phyloP scores from a whole-genome alignment of 2,888 invertebrate genomes.

The Neocrepidodera transversa region DNA sequence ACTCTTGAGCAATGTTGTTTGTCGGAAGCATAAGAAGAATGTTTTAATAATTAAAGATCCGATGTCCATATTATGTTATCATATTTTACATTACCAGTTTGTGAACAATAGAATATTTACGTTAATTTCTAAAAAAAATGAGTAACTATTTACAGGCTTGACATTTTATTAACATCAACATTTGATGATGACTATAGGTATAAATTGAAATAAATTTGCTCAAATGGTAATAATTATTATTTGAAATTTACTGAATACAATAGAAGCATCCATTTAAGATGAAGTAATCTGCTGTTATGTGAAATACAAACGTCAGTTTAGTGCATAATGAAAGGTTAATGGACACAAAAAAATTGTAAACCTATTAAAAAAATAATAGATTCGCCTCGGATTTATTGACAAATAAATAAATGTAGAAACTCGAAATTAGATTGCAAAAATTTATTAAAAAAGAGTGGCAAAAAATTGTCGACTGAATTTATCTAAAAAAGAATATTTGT shows the following conservation, averaged over 20 bases:
- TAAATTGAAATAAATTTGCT: background rate
- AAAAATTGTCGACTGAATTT: too few relatives aligned
- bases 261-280: background rate
- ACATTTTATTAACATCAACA: constrained; percentile 6
- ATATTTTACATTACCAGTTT: background rate
- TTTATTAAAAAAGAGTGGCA: too few relatives aligned
- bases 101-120: background rate
- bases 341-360: too few relatives aligned
- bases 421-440: too few relatives aligned
- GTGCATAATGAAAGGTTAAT: too few relatives aligned
- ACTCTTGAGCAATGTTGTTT: background rate
- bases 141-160: background rate
- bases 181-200: background rate
- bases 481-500: too few relatives aligned
- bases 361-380: too few relatives aligned
- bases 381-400: too few relatives aligned
- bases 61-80: background rate
- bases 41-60: background rate
- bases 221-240: constrained; percentile 1
- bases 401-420: too few relatives aligned
- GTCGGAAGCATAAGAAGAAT: background rate
- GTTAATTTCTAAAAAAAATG: constrained; percentile 1
- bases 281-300: background rate
- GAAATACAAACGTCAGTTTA: background rate
- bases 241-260: background rate